Conservation (phyloP, 2,113 vertebrate genomes). For the Engystomops pustulosus region DNA sequence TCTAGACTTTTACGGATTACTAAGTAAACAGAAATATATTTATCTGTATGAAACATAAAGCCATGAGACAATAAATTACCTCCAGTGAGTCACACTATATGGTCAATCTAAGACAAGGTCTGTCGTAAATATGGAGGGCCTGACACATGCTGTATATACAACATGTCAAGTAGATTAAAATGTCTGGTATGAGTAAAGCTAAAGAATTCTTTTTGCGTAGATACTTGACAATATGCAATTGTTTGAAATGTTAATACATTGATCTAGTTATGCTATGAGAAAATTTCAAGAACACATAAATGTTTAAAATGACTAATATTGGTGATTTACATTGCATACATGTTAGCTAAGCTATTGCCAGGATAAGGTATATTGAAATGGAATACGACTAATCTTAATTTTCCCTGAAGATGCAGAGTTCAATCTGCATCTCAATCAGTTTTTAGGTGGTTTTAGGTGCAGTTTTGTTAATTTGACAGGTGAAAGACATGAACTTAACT, state of each 20-base stretch:
- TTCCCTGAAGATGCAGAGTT: too few species aligned
- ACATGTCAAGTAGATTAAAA: not conserved
- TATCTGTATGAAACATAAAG: not conserved
- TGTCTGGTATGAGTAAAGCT: not conserved
- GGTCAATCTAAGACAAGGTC: slow-evolving; percentile 5
- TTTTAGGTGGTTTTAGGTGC: too few species aligned
- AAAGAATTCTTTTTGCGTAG: not conserved
- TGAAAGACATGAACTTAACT: too few species aligned
- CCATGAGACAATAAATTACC: not conserved
- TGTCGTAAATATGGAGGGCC: not conserved
- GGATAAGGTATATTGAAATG: not conserved
- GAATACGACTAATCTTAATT: not conserved
- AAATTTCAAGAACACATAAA: not conserved
- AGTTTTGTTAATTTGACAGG: too few species aligned
- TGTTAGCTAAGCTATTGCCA: too few species aligned
- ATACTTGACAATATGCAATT: not conserved
- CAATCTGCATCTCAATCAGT: too few species aligned
- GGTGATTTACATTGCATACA: too few species aligned
- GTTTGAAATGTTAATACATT: not conserved
- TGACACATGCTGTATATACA: not conserved
- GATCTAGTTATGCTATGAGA: not conserved
- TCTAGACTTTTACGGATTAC: not conserved
- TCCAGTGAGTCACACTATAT: slow-evolving; percentile 12
- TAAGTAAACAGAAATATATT: slow-evolving; percentile 28
- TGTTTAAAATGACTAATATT: too few species aligned